Conservation (phyloP, 2,113 vertebrate species). For the Prietella phreatophila region DNA sequence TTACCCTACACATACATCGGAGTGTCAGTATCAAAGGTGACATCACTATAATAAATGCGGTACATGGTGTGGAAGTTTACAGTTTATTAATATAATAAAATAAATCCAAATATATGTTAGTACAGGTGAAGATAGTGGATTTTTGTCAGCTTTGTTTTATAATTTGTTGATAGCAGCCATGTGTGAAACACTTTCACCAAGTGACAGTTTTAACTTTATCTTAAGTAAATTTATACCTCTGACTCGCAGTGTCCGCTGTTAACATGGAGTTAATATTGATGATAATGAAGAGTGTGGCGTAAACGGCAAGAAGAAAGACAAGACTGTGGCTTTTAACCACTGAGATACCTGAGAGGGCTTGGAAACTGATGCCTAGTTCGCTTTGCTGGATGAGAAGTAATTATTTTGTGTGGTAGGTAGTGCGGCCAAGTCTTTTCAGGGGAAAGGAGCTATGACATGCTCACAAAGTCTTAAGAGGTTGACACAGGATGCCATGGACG, state of each 20-base stretch:
- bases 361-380: not conserved
- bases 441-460: not conserved
- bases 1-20: not conserved
- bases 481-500: not conserved
- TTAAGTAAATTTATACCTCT: not conserved
- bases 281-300: not conserved
- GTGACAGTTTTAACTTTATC: not conserved
- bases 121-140: not conserved
- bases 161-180: not conserved
- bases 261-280: conserved; percentile 1
- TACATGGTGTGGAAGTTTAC: not conserved
- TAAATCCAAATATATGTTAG: not conserved
- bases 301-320: not conserved
- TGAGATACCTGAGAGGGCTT: not conserved
- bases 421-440: not conserved
- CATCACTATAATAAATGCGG: not conserved
- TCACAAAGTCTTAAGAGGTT: not conserved
- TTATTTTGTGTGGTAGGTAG: not conserved
- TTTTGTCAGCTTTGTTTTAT: not conserved
- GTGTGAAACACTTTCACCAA: not conserved
- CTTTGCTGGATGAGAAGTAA: not conserved
- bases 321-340: conserved; percentile 2
- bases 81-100: not conserved
- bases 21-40: not conserved
- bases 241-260: not conserved